Base-by-base conservation (phyloP, 2,113 vertebrate species). In the Vulpes ferrilata region DNA sequence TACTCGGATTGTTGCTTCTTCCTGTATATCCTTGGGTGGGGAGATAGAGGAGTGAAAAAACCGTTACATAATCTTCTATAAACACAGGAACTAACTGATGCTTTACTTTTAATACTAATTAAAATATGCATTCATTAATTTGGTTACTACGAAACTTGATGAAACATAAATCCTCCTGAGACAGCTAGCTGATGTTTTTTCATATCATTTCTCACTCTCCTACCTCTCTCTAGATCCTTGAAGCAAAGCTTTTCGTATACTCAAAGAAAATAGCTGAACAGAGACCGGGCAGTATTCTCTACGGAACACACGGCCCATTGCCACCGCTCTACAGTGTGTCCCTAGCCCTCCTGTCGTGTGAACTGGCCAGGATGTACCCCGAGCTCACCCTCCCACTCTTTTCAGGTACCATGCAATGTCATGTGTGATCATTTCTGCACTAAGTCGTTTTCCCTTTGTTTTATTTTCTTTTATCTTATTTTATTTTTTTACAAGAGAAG, bases 381-480 rank as follows among this genome's bases (percentile, higher is more conserved):
- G 99, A 99, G 98, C 99, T 99, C 98, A 99, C 99, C 0, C 99
- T 99, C 93, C 99, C 99, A 1, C 99, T 99, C 84, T 99, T 99
- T 98, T 99, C 99, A 99, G 99, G 99, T 99, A 99, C 55, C 10
- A 1, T 4, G 1, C 11, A 7, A 3, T 53, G 64, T 76, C 53
- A 15, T 10, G 1, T 20, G 12, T 43, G 59, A n/a, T 57, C 20
- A 5, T 59, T 64, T 76, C 51, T 79, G 27, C 27, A 38, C 59
- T 38, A 48, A 79, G 15, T 23, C 11, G 38, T 22, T 35, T 92
- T 69, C n/a, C 60, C 15, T 55, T 55, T 16, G 8, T 60, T 60
- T 60, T 60, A 9, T 23, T 60, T 65, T 30, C 30, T 2, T 65
- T 65, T 65, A 65, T 15, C 48, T 76, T 76, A 48, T 76, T 48